phyloP scores from a whole-genome alignment of 2,888 invertebrate genomes.

The Malacosoma neustria region DNA sequence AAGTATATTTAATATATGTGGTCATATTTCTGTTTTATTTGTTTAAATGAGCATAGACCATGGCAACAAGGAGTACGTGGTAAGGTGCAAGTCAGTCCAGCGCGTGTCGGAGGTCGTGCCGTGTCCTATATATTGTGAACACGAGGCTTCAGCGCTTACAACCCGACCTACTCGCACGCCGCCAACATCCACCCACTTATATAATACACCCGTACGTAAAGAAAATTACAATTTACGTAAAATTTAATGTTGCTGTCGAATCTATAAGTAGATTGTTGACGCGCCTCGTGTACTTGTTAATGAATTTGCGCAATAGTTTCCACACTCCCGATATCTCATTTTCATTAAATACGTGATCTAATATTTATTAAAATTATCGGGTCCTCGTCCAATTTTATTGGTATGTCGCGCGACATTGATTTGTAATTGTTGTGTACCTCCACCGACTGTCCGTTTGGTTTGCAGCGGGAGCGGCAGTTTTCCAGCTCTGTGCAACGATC shows the following conservation, averaged over 20 bases:
- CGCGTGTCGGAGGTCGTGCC: constrained; percentile 52
- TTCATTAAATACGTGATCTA: constrained; percentile 40
- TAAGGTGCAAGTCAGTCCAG: constrained; percentile 34
- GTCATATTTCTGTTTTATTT: too few relatives aligned
- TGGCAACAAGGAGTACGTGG: constrained; percentile 23
- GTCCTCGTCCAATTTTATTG: constrained; percentile 7
- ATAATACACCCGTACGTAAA: constrained; percentile 47
- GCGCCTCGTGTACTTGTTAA: not conserved
- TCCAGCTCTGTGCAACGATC: constrained; percentile 31
- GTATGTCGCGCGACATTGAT: constrained; percentile 29
- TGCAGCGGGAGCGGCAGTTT: constrained; percentile 45
- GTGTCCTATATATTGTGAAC: constrained; percentile 66
- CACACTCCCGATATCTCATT: constrained; percentile 21
- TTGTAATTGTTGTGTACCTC: constrained; percentile 45
- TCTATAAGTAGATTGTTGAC: constrained; percentile 11
- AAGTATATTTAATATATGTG: not conserved
- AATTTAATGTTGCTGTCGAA: constrained; percentile 25
- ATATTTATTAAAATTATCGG: constrained; percentile 15
- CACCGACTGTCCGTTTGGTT: constrained; percentile 43
- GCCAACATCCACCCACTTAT: constrained; percentile 45
- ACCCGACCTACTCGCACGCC: constrained; percentile 50
- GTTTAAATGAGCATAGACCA: constrained; percentile 1
- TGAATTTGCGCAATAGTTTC: constrained; percentile 27
- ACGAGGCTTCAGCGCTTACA: constrained; percentile 52
- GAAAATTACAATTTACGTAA: constrained; percentile 23